phyloP scores from a whole-genome alignment of 2,888 invertebrate species.

The Aethes cnicana region DNA sequence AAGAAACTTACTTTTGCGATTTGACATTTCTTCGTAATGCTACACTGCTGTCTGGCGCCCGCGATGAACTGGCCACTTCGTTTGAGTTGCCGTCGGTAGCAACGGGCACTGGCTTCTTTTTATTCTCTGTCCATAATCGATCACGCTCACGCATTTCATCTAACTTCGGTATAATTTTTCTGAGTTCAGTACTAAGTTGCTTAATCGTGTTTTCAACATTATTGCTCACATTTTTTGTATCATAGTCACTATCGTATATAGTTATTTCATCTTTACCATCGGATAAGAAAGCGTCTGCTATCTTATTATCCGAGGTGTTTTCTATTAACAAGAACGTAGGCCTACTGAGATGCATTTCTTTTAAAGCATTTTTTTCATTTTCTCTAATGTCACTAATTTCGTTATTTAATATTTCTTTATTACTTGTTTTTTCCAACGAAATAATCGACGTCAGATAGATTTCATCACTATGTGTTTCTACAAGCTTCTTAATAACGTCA shows the following conservation, averaged over 20 bases:
- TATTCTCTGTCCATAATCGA: constrained; percentile 61
- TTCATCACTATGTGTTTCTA: constrained; percentile 62
- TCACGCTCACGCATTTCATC: constrained; percentile 76
- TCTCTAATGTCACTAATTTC: constrained; percentile 56
- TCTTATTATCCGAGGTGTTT: constrained; percentile 65
- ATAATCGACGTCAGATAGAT: constrained; percentile 45
- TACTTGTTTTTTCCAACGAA: constrained; percentile 34
- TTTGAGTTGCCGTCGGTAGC: constrained; percentile 68
- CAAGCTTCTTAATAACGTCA: constrained; percentile 75
- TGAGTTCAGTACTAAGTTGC: constrained; percentile 71
- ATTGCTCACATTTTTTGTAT: constrained; percentile 65
- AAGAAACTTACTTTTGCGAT: constrained; percentile 47
- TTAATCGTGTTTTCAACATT: constrained; percentile 75
- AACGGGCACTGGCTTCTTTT: constrained; percentile 44
- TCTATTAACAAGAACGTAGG: constrained; percentile 75
- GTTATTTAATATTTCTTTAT: constrained; percentile 40
- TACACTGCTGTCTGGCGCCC: constrained; percentile 16
- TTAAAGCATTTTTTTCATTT: constrained; percentile 66
- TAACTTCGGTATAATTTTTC: constrained; percentile 76
- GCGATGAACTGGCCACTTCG: constrained; percentile 52
- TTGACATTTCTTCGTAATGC: constrained; percentile 38
- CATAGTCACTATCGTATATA: constrained; percentile 62
- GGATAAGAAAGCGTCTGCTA: constrained; percentile 83
- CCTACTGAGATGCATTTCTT: constrained; percentile 70
- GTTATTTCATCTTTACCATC: constrained; percentile 82